These are phyloP conservation scores for Alloscopus bannaensis DNA, from an alignment of 2,888 invertebrate species.

Conservation along the genomic window DNA sequence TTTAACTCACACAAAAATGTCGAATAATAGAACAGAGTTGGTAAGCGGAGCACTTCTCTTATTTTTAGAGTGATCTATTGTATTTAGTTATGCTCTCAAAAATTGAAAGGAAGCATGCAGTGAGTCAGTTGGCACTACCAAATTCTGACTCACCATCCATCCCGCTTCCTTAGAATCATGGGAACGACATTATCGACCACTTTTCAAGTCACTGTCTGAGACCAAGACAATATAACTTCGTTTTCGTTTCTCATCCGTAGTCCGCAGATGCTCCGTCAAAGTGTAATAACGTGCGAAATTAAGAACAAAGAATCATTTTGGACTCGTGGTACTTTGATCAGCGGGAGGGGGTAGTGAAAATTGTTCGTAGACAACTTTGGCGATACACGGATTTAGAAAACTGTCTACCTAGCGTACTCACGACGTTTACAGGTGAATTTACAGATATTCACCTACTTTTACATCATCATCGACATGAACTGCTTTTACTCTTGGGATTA, in stretches of 20 bases:
- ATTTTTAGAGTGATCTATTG: not conserved
- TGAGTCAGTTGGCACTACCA: not conserved
- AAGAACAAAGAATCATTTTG: constrained; percentile 18
- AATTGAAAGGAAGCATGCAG: constrained; percentile 12
- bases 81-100: constrained; percentile 1
- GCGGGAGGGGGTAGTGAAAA: constrained; percentile 35
- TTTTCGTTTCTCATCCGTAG: constrained; percentile 17
- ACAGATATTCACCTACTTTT: constrained; percentile 21
- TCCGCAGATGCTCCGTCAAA: not conserved
- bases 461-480: too few relatives aligned
- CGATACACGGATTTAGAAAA: constrained; percentile 7
- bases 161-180: not conserved
- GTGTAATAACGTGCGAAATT: constrained; percentile 1
- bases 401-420: constrained; percentile 22
- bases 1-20: too few relatives aligned
- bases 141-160: not conserved
- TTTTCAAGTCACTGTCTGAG: not conserved
- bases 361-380: constrained; percentile 33
- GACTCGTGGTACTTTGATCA: constrained; percentile 13
- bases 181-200: not conserved
- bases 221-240: constrained; percentile 19
- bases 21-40: too few relatives aligned
- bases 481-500: not conserved
- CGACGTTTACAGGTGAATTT: constrained; percentile 32
- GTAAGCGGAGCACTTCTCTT: not conserved